Base-by-base conservation (phyloP, 2,888 invertebrate genomes). In the Pristionchus maxplancki region DNA sequence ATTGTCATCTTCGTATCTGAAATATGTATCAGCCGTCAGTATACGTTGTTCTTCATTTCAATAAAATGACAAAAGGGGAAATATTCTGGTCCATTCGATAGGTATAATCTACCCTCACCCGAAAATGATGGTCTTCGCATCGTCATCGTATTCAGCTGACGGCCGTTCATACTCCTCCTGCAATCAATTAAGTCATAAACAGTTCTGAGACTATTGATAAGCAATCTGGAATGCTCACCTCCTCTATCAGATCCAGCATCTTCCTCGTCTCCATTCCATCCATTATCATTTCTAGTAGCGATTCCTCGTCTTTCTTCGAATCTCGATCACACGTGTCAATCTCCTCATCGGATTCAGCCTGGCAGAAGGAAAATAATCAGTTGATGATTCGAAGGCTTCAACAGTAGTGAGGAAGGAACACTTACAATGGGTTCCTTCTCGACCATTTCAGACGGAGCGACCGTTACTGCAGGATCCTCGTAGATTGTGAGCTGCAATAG, bases 251-350 rank as follows among this genome's bases (percentile, higher is more conserved):
- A n/a, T 74, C 40, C 15, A 74, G 37, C n/a, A 24, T 24, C 71
- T 20, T 40, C 24, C 31, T 67, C 71, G 71, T 24, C 40, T 74
- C 13, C 6, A 37, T 40, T 74, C 71, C 71, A 74, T 50, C 48
- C 48, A 48, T 28, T 20, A 81, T 50, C 28, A 50, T 8, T 28
- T 81, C 81, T 28, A 37, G 9, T n/a, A 81, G 6, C 37, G 81
- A 31, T 48, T 81, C 81, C 31, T 81, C 81, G 50, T 81, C 81
- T 81, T 50, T 48, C 40, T 6, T 81, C 37, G 81, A 8, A 31
- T 81, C 81, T 31, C 81, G 44, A n/a, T 48, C 28, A 15, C 50
- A 50, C 15, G 81, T 81, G 31, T 81, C 81, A 3, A 81, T 81
- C 15, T 50, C 50, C 28, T 81, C 81, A 9, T 81, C 81, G 24